Conservation (phyloP, 1,140 invertebrate genomes). For the Rhysida immarginata region DNA sequence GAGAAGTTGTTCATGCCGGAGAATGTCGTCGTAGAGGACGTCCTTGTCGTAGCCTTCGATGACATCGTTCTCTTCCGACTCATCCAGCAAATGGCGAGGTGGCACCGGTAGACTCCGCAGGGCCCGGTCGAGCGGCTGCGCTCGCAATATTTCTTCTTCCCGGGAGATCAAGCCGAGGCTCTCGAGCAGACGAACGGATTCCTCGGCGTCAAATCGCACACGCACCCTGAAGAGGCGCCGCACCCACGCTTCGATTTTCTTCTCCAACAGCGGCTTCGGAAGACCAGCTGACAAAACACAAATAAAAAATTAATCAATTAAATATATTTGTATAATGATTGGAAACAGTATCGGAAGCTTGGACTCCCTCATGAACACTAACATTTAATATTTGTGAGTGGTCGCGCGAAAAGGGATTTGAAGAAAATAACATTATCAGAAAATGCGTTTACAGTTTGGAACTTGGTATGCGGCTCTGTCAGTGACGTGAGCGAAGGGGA, state of each 20-base stretch:
- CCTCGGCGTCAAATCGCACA: neutral
- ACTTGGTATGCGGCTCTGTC: too few relatives aligned
- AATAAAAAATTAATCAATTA: too few relatives aligned
- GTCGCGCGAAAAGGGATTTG: too few relatives aligned
- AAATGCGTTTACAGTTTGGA: too few relatives aligned
- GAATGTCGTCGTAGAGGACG: neutral
- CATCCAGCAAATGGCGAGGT: neutral
- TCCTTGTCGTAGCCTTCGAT: neutral
- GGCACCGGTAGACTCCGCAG: neutral
- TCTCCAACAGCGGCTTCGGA: neutral
- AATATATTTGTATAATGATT: too few relatives aligned
- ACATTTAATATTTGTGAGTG: too few relatives aligned
- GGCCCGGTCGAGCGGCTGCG: neutral
- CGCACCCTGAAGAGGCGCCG: neutral
- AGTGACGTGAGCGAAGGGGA: too few relatives aligned
- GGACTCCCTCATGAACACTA: too few relatives aligned
- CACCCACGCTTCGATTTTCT: neutral
- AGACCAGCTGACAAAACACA: neutral
- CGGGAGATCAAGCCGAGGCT: neutral
- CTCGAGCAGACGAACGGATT: neutral
- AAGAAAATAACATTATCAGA: too few relatives aligned
- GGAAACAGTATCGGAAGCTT: too few relatives aligned
- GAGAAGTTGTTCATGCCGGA: neutral
- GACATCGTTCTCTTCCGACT: neutral
- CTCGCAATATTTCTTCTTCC: neutral